Percentiles rank a stretch among this genome's conserved stretches.
Evolutionary conservation across 1,140 invertebrate genomes (phyloP).

Genomic region (Mya arenaria): DNA sequence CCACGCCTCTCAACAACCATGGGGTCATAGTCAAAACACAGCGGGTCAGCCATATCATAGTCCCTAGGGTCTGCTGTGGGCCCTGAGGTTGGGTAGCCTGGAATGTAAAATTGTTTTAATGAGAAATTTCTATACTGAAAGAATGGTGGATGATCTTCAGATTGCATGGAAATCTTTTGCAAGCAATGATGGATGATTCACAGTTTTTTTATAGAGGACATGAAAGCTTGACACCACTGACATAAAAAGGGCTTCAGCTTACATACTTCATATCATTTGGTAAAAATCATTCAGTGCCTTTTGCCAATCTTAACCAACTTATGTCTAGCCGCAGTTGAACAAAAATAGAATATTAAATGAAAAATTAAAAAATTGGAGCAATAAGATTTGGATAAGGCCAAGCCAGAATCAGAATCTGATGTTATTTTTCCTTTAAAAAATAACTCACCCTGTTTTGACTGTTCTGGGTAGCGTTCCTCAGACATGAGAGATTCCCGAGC

Average conservation of each 20-base stretch:
- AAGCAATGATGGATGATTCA: background rate
- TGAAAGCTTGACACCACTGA: background rate
- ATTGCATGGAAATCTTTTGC: background rate
- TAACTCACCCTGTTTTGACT: slow-evolving; percentile 54
- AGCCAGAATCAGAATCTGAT: too few relatives aligned
- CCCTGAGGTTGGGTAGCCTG: slow-evolving; percentile 66
- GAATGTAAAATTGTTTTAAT: background rate
- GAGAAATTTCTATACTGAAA: too few relatives aligned
- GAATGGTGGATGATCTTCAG: background rate
- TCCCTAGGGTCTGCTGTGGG: slow-evolving; percentile 58
- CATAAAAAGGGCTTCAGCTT: too few relatives aligned
- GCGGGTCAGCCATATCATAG: slow-evolving; percentile 48
- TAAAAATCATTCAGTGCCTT: too few relatives aligned
- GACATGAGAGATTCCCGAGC: slow-evolving; percentile 64
- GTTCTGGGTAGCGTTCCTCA: slow-evolving; percentile 67
- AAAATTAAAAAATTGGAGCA: too few relatives aligned
- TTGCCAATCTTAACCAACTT: too few relatives aligned
- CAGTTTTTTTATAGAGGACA: background rate
- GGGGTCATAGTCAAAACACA: slow-evolving; percentile 52
- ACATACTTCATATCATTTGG: too few relatives aligned
- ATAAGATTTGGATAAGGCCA: too few relatives aligned
- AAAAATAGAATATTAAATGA: too few relatives aligned
- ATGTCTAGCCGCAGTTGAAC: too few relatives aligned
- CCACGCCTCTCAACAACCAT: slow-evolving; percentile 57
- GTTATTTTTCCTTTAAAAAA: too few relatives aligned